These are phyloP conservation scores for Muscidifurax raptorellus DNA, from an alignment of 1,140 invertebrate species.

Conservation along the genomic window DNA sequence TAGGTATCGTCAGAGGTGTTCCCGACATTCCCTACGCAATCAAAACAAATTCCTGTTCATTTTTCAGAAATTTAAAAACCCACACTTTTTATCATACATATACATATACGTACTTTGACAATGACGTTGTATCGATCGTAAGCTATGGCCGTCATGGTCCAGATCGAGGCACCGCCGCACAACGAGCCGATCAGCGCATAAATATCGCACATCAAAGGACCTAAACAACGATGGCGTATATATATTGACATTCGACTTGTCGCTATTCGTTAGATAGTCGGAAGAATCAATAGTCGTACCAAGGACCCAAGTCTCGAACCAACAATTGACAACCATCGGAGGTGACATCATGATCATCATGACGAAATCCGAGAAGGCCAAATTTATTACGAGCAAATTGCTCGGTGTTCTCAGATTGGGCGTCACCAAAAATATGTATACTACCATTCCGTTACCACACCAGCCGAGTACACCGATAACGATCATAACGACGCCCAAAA, in stretches of 20 bases:
- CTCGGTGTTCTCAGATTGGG: constrained; percentile 88
- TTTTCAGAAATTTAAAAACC: background rate
- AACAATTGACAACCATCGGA: constrained; percentile 89
- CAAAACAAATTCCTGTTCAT: constrained; percentile 48
- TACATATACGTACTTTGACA: constrained; percentile 77
- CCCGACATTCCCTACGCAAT: constrained; percentile 78
- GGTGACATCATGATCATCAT: constrained; percentile 92
- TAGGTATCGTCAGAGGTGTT: constrained; percentile 82
- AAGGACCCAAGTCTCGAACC: constrained; percentile 90
- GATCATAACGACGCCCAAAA: constrained; percentile 85
- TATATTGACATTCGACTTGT: background rate
- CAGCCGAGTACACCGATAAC: constrained; percentile 83
- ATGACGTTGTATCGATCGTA: constrained; percentile 91
- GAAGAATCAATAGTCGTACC: constrained; percentile 61
- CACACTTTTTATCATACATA: background rate
- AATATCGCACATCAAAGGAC: constrained; percentile 87
- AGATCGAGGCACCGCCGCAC: constrained; percentile 88
- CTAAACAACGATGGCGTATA: constrained; percentile 64
- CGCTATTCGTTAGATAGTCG: background rate
- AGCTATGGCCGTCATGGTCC: constrained; percentile 89
- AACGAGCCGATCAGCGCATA: constrained; percentile 88
- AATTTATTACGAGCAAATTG: constrained; percentile 89
- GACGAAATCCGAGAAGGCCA: constrained; percentile 90
- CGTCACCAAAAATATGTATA: constrained; percentile 89
- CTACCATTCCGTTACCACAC: constrained; percentile 89